Evolutionary conservation across 2,113 vertebrate species (phyloP), one percentile per base, ranked within the genome.

Genomic region (Alouatta palliata): DNA sequence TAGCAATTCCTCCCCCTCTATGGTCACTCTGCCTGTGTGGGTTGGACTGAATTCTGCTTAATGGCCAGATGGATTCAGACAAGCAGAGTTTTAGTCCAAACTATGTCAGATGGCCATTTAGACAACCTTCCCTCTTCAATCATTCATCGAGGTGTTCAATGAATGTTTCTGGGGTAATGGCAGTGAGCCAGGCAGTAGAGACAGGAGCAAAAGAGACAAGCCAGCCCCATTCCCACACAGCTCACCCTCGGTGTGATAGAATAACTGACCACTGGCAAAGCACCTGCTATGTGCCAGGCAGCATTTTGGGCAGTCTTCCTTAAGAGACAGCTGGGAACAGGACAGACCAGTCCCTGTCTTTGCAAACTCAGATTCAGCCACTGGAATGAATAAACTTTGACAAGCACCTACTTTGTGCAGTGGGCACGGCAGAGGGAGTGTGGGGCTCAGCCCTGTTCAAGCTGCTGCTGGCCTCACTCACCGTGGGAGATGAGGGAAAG

Each of bases 11-110:
- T 70, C 13, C 27, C 20, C 35, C 12, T 37, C 37, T 76, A 21
- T 0, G 45, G 23, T n/a, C 2, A 8, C 64, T 88, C 64, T 49
- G 85, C 54, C 54, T 71, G 9, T 73, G 66, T 49, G 68, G 56
- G 32, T 40, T 32, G 40, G 37, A 40, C 47, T 49, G 47, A 58
- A 45, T 58, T 83, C 70, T 94, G 70, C 79, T 77, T 58, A 93
- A 68, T 76, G 90, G 56, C 85, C 70, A 58, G 70, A 58, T 76
- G 58, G 45, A 40, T 89, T 68, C 56, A 76, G 90, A 83, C 17
- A 40, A 56, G 43, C 66, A 45, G 21, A 47, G 11, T 58, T 66
- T 76, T 21, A 87, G 66, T 49, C 52, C 76, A n/a, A 73, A 56
- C 76, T 45, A 2, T 52, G 94, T 52, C 64, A 45, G 87, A 82